Evolutionary conservation across 2,797 vertebrate species (phyloP).

Genomic region (Etheostoma perlongum): DNA sequence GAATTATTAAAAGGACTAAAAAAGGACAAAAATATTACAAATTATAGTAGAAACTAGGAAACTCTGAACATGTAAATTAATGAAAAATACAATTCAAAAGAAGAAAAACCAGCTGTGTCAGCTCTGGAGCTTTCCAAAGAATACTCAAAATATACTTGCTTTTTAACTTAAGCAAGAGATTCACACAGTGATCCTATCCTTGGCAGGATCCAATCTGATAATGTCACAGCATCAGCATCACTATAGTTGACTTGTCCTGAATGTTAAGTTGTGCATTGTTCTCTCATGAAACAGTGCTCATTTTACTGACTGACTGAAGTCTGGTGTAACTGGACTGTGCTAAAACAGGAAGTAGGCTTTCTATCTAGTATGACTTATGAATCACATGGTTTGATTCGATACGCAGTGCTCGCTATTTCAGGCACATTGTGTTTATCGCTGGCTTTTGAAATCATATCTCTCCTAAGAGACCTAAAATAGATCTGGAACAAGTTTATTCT

Average conservation of each 20-base stretch:
- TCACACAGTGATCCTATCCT: slow-evolving; percentile 16
- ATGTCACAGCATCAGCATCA: not conserved
- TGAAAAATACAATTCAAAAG: not conserved
- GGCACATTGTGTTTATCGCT: slow-evolving; percentile 37
- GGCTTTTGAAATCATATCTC: slow-evolving; percentile 47
- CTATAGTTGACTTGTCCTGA: not conserved
- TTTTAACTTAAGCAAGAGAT: slow-evolving; percentile 13
- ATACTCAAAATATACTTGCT: not conserved
- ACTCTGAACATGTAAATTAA: not conserved
- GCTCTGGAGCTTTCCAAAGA: too few relatives aligned
- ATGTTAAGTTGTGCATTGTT: slow-evolving; percentile 9
- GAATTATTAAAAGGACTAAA: not conserved
- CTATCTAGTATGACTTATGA: slow-evolving; percentile 21
- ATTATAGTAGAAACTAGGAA: not conserved
- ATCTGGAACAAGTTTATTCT: slow-evolving; percentile 18
- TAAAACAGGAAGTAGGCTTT: slow-evolving; percentile 25
- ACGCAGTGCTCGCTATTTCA: slow-evolving; percentile 37
- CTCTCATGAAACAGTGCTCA: not conserved
- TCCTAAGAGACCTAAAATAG: slow-evolving; percentile 37
- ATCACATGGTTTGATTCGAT: slow-evolving; percentile 29
- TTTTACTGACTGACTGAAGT: slow-evolving; percentile 11
- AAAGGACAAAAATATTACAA: not conserved
- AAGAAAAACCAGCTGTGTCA: not conserved
- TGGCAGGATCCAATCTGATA: slow-evolving; percentile 1
- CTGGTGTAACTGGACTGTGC: not conserved